A percentile compares a stretch with the other conserved stretches of the same genome.
These are phyloP conservation scores for Caranx melampygus DNA, from an alignment of 2,113 vertebrate genomes.

Conservation along the genomic window DNA sequence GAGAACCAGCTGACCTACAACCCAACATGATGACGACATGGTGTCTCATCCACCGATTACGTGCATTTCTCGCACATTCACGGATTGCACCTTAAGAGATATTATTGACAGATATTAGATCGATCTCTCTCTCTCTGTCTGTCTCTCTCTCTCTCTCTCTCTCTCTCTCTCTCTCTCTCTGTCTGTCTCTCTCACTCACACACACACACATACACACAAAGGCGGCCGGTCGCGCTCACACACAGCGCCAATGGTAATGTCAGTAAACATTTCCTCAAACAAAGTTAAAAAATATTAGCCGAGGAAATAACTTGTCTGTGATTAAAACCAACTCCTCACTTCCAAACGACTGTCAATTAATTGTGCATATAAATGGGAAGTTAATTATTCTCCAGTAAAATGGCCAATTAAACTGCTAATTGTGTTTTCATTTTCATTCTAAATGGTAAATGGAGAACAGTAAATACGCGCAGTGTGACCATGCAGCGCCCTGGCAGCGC, in stretches of 20 bases:
- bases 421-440: slow-evolving; percentile 95
- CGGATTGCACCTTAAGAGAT: slow-evolving; percentile 10
- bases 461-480: slow-evolving; percentile 89
- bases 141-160: background rate
- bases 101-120: background rate
- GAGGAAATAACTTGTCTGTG: slow-evolving; percentile 81
- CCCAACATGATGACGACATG: background rate
- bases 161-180: background rate
- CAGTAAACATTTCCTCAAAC: slow-evolving; percentile 49
- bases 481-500: slow-evolving; percentile 62
- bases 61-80: slow-evolving; percentile 19
- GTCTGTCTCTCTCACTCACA: background rate
- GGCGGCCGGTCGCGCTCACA: background rate
- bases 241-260: slow-evolving; percentile 29
- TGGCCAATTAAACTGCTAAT: slow-evolving; percentile 98
- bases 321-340: slow-evolving; percentile 88
- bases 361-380: slow-evolving; percentile 96
- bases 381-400: slow-evolving; percentile 97
- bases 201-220: background rate
- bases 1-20: no score
- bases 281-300: slow-evolving; percentile 65
- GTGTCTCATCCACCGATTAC: slow-evolving; percentile 9
- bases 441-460: slow-evolving; percentile 94
- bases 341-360: slow-evolving; percentile 97
- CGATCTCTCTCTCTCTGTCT: background rate